phyloP scores from a whole-genome alignment of 2,888 invertebrate genomes.

The Galerucella pusilla region DNA sequence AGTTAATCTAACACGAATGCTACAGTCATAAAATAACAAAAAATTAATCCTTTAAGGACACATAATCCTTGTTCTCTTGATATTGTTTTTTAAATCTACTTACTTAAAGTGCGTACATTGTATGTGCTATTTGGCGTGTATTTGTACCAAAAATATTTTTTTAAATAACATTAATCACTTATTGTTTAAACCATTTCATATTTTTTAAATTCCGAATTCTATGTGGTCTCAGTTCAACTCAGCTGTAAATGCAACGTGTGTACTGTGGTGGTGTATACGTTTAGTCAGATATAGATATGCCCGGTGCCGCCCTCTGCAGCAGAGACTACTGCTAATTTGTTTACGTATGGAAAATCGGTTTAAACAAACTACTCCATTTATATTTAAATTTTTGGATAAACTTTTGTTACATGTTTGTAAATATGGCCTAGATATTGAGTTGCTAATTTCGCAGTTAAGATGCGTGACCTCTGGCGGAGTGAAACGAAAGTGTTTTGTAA shows the following conservation, averaged over 20 bases:
- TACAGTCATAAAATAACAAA: slow-evolving; percentile 23
- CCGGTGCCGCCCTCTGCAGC: neutral
- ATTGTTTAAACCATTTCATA: slow-evolving; percentile 16
- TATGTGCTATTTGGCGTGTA: neutral
- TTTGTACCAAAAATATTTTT: slow-evolving; percentile 24
- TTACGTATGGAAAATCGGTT: neutral
- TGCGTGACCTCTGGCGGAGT: neutral
- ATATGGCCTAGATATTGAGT: neutral
- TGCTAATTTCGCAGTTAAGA: neutral
- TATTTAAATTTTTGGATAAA: neutral
- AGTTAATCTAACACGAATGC: slow-evolving; percentile 15
- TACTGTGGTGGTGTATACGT: neutral
- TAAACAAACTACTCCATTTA: neutral
- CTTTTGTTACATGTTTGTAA: neutral
- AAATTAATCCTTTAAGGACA: slow-evolving; percentile 21
- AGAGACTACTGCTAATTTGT: neutral
- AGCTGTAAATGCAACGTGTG: slow-evolving; percentile 16
- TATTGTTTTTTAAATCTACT: slow-evolving; percentile 23
- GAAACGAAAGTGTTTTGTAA: neutral
- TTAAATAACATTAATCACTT: slow-evolving; percentile 18
- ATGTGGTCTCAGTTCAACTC: slow-evolving; percentile 3
- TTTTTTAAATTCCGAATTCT: slow-evolving; percentile 1
- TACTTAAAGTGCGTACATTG: slow-evolving; percentile 15
- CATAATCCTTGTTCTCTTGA: slow-evolving; percentile 16
- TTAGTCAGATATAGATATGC: neutral